Percentiles rank a stretch among this genome's conserved stretches.
Evolutionary conservation across 2,113 vertebrate species (phyloP).

Genomic region (Peromyscus leucopus): DNA sequence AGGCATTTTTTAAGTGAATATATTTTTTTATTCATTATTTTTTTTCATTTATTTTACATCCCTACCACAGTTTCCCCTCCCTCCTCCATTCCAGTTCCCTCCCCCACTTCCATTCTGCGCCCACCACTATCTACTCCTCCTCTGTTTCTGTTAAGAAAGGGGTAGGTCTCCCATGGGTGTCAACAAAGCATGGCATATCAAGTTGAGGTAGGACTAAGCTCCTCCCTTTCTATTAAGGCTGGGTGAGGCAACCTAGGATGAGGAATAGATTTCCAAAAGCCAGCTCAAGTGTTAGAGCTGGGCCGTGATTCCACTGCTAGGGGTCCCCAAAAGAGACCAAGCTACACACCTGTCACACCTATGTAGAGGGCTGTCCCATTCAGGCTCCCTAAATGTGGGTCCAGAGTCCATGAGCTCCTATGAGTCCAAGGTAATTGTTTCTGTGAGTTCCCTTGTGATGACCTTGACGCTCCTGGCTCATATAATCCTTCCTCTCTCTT

Average conservation of each 20-base stretch:
- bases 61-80: neutral
- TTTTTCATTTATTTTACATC: neutral
- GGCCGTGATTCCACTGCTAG: neutral
- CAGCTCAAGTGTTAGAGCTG: neutral
- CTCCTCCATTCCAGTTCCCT: neutral
- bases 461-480: no score
- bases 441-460: no score
- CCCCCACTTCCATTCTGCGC: neutral
- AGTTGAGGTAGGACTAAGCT: neutral
- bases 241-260: neutral
- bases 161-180: neutral
- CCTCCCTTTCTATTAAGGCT: neutral
- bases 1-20: neutral
- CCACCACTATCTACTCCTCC: neutral
- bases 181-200: neutral
- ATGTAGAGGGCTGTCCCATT: neutral
- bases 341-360: neutral
- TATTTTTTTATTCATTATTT: neutral
- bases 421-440: neutral
- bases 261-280: neutral
- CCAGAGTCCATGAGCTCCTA: neutral
- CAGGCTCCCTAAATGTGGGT: neutral
- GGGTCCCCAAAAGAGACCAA: neutral
- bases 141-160: neutral
- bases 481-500: no score